Evolutionary conservation across 2,888 invertebrate species (phyloP).

Genomic region (Acronicta psi): DNA sequence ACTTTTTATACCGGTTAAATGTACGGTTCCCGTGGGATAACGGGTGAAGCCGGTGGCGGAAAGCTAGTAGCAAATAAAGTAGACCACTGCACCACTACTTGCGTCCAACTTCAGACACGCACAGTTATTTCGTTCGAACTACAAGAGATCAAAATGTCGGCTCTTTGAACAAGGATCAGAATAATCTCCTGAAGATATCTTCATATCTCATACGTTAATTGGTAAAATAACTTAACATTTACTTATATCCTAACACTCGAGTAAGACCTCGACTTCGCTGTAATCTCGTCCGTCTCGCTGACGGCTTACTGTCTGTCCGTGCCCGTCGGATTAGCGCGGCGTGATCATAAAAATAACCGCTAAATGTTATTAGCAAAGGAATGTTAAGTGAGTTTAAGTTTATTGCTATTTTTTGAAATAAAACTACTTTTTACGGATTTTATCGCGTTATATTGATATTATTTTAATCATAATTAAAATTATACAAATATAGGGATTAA

Average conservation of each 20-base stretch:
- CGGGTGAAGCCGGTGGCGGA: too few species aligned
- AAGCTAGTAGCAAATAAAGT: too few species aligned
- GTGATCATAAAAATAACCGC: slow-evolving; percentile 6
- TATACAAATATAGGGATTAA: too few species aligned
- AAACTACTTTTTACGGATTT: too few species aligned
- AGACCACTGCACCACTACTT: too few species aligned
- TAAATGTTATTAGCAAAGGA: not conserved
- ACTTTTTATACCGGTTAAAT: too few species aligned
- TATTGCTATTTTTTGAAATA: slow-evolving; percentile 4
- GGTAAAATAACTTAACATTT: slow-evolving; percentile 9
- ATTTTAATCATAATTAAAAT: too few species aligned
- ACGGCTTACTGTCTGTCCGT: slow-evolving; percentile 26
- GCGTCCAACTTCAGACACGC: too few species aligned
- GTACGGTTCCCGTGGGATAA: too few species aligned
- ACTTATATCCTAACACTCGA: not conserved
- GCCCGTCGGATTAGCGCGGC: slow-evolving; percentile 9
- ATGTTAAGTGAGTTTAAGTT: slow-evolving; percentile 16
- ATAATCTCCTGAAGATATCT: slow-evolving; percentile 3
- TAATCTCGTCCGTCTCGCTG: slow-evolving; percentile 4
- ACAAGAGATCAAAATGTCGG: slow-evolving; percentile 1
- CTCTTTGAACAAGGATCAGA: not conserved
- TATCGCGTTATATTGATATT: too few species aligned
- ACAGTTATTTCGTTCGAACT: too few species aligned
- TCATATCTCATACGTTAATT: slow-evolving; percentile 9
- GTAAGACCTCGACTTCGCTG: slow-evolving; percentile 22